phyloP scores from a whole-genome alignment of 2,113 vertebrate genomes.

The Callopanchax toddi region DNA sequence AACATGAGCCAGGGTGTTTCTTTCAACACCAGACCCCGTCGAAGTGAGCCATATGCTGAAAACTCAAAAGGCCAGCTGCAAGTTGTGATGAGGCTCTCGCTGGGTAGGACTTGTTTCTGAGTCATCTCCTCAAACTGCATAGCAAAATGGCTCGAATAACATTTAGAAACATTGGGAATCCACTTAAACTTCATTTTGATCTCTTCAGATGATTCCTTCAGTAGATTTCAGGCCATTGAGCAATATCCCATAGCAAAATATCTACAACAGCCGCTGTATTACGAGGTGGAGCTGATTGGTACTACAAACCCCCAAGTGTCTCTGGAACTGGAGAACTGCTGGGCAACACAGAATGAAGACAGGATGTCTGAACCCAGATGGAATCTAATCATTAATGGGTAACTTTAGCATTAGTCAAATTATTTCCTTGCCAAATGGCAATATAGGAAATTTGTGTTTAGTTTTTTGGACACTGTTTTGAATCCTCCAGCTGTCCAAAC shows the following conservation, averaged over 20 bases:
- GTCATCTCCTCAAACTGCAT: too few species aligned
- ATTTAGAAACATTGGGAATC: too few species aligned
- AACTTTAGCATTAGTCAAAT: neutral
- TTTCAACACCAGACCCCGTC: constrained; percentile 45
- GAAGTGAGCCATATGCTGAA: constrained; percentile 52
- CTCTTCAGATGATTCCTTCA: constrained; percentile 64
- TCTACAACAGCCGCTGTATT: constrained; percentile 70
- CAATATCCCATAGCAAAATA: constrained; percentile 63
- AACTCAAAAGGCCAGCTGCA: constrained; percentile 51
- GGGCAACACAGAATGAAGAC: constrained; percentile 65
- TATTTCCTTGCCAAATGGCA: too few species aligned
- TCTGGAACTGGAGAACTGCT: constrained; percentile 75
- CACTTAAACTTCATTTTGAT: too few species aligned
- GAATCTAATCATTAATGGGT: constrained; percentile 77
- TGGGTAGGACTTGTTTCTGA: constrained; percentile 55
- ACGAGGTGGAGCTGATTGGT: constrained; percentile 71
- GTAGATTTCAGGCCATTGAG: constrained; percentile 34
- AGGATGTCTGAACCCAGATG: constrained; percentile 62
- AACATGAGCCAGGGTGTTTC: constrained; percentile 43
- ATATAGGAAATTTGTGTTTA: too few species aligned
- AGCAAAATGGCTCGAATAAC: too few species aligned
- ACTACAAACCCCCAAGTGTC: constrained; percentile 54
- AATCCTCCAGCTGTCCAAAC: constrained; percentile 66
- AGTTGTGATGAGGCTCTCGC: constrained; percentile 63
- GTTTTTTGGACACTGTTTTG: neutral